Base-by-base conservation (phyloP, 2,888 invertebrate species). In the Macaria notata region DNA sequence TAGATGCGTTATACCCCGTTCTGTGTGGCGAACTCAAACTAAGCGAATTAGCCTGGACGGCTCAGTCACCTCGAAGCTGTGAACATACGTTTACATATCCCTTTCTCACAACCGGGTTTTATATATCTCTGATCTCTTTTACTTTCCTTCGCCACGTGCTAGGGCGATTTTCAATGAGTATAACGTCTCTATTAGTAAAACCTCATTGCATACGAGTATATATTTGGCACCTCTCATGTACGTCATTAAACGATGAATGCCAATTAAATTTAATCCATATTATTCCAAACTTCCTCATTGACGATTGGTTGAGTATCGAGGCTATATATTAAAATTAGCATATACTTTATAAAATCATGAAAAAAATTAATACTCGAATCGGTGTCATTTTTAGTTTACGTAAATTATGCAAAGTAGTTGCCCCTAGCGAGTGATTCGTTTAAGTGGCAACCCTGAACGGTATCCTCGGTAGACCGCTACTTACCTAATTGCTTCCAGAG, bases 311-410 rank as follows among this genome's bases (percentile, higher is more conserved):
- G 49, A 38, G 42, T 45, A 56, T 65, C 53, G 44, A 46, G 52
- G 61, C 65, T 62, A 64, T 72, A 70, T 66, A 70, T 68, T 71
- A 62, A 56, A 75, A 79, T 73, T 67, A 71, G 66, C 68, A 70
- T 69, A 66, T 69, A 71, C 19, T 19, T 74, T 73, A 72, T 68
- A 73, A 66, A 66, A 65, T 51, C 36, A 59, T 56, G 73, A 69
- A 71, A 75, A 76, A 69, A 30, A 51, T 70, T 62, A 71, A 63
- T 58, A 56, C 61, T 42, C 59, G 61, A 46, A 38, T 59, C 48
- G 58, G 52, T 81, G 80, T 79, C 78, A 83, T 81, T 78, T 73
- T 66, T 54, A 68, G 73, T 81, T 86, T 83, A 87, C 84, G 83
- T 78, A 19, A 19, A 19, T 19, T 19, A 78, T 84, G 83, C 78